These are phyloP conservation scores for Morus bassanus DNA, from an alignment of 2,797 vertebrate genomes.

Conservation along the genomic window DNA sequence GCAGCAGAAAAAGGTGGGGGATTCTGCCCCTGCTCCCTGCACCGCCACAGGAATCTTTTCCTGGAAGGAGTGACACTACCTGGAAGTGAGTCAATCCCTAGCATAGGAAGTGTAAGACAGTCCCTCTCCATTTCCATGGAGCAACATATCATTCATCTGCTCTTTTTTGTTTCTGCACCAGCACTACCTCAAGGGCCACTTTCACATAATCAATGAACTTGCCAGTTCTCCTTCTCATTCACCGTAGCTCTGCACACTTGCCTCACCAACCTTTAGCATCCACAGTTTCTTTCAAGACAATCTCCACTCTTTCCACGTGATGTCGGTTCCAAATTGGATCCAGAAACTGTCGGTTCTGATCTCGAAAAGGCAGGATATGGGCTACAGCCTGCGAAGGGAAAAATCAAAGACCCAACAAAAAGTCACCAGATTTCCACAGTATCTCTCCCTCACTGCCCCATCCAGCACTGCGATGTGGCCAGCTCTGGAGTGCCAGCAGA, in stretches of 20 bases:
- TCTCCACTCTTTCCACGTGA: slow-evolving; percentile 91
- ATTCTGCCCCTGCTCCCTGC: background rate
- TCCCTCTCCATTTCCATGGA: background rate
- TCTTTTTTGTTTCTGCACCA: background rate
- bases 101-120: background rate
- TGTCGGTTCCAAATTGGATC: slow-evolving; percentile 91
- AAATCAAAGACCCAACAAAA: background rate
- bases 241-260: background rate
- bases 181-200: background rate
- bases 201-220: background rate
- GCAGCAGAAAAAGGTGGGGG: background rate
- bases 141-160: background rate
- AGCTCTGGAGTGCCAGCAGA: background rate
- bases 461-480: background rate
- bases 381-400: slow-evolving; percentile 83
- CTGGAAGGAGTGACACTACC: background rate
- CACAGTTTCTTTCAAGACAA: slow-evolving; percentile 92
- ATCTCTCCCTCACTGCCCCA: background rate
- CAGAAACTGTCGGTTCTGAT: slow-evolving; percentile 83
- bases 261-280: slow-evolving; percentile 87
- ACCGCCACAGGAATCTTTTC: background rate
- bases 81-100: background rate
- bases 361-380: slow-evolving; percentile 92
- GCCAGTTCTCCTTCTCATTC: background rate
- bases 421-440: background rate